phyloP scores from a whole-genome alignment of 2,797 vertebrate genomes.

The Serranus cabrilla region DNA sequence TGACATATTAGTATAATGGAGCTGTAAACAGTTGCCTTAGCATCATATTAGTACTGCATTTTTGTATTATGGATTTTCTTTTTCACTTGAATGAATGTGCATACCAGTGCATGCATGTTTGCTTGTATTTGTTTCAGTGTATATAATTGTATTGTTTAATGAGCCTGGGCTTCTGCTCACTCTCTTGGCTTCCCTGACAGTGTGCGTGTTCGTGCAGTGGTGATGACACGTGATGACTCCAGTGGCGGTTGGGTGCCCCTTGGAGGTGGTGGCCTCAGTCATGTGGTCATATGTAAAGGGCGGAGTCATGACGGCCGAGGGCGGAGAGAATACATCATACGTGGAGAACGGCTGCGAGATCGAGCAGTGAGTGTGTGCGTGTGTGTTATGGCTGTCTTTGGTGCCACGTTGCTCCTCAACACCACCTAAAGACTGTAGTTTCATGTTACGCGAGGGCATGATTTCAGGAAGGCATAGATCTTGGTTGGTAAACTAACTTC shows the following conservation, averaged over 20 bases:
- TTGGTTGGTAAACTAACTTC: constrained; percentile 32
- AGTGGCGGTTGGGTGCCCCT: constrained; percentile 95
- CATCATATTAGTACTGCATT: neutral
- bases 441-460: constrained; percentile 16
- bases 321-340: constrained; percentile 90
- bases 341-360: constrained; percentile 92
- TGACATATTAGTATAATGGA: constrained; percentile 14
- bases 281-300: constrained; percentile 92
- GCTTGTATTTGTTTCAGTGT: neutral
- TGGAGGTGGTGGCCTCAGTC: constrained; percentile 93
- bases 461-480: neutral
- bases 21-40: neutral
- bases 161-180: constrained; percentile 48
- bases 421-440: constrained; percentile 60
- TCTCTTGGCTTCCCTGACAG: constrained; percentile 79
- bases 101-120: constrained; percentile 4
- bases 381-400: constrained; percentile 78
- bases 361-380: constrained; percentile 93
- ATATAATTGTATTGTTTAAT: constrained; percentile 47
- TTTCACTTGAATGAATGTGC: constrained; percentile 7
- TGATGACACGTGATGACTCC: constrained; percentile 97
- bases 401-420: constrained; percentile 60
- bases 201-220: constrained; percentile 95
- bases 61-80: neutral
- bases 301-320: constrained; percentile 88